These are phyloP conservation scores for Ceyx melanurus DNA, from an alignment of 2,113 vertebrate genomes.

Conservation along the genomic window DNA sequence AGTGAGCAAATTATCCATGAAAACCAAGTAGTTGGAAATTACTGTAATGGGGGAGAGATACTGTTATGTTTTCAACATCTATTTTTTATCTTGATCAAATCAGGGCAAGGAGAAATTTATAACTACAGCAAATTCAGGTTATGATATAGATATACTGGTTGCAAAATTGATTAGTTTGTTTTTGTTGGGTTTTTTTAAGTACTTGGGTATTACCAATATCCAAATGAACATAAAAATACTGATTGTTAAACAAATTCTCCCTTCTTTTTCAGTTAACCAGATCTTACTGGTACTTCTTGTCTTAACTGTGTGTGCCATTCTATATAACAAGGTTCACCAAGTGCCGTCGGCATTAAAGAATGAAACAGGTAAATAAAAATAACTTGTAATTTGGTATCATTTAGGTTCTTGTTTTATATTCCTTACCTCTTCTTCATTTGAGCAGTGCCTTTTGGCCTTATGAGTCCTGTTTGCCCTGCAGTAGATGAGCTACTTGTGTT, in stretches of 20 bases:
- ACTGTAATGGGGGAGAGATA: not conserved
- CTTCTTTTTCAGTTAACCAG: slow-evolving; percentile 82
- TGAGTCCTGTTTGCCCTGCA: not conserved
- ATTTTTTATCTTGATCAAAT: not conserved
- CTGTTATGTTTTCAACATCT: not conserved
- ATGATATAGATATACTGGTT: not conserved
- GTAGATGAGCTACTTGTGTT: not conserved
- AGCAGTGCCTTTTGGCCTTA: not conserved
- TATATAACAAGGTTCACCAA: slow-evolving; percentile 85
- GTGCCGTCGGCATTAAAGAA: slow-evolving; percentile 38
- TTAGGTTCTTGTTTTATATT: not conserved
- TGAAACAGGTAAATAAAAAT: slow-evolving; percentile 72
- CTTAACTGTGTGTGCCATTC: slow-evolving; percentile 82
- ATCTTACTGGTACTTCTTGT: slow-evolving; percentile 86
- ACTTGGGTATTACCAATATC: not conserved
- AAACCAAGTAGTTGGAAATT: not conserved
- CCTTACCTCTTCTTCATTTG: not conserved
- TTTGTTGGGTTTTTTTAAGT: not conserved
- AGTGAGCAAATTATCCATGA: not conserved
- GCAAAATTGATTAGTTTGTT: not conserved
- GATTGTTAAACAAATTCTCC: not conserved
- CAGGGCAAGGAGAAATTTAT: not conserved
- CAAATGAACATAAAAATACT: not conserved
- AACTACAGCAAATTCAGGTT: not conserved
- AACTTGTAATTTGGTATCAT: not conserved